Base-by-base conservation (phyloP, 2,113 vertebrate species). In the Lynx canadensis region DNA sequence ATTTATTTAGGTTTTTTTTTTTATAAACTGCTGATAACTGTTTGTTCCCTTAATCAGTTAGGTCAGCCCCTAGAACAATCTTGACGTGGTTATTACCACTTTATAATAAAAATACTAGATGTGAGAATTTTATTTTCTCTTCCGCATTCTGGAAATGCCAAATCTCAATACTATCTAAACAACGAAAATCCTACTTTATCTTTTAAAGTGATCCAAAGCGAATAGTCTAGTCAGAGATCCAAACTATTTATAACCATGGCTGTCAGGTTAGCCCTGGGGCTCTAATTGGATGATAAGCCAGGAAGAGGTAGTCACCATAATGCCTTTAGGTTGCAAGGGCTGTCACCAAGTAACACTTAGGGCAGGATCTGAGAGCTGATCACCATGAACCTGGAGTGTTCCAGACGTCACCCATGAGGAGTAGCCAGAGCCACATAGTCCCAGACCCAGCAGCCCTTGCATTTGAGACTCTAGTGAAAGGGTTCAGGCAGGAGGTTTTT, bases 91-190 rank as follows among this genome's bases (percentile, higher is more conserved):
- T 97, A 27, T 69, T 89, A 57, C 3, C 27, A 79, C 12, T 91
- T 95, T 89, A 91, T 38, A 87, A 92, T 78, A 71, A 84, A 92
- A 94, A 65, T 71, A 45, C 52, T 45, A 71, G n/a, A 89, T 45
- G 15, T 45, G 9, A 69, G 45, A 89, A 57, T 94, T 85, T 84
- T 52, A 45, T 68, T 60, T 96, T 31, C 23, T 91, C 31, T 89
- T 63, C n/a, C 80, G 9, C 48, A 33, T 23, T 95, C 13, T 57
- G 15, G 15, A 90, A 90, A 94, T 85, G 41, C 57, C 29, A 92
- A 78, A 65, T 96, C 41, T 82, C 91, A 45, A 36, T 80, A 48
- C 45, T 16, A 12, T 25, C 50, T 21, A 63, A 92, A 90, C n/a
- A 97, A 86, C 14, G 21, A 12, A 88, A 84, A 57, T 76, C 21